Percentiles rank a stretch among this genome's conserved stretches.
Conservation (phyloP, 2,113 vertebrate genomes). For the Paraplagusia blochii region DNA sequence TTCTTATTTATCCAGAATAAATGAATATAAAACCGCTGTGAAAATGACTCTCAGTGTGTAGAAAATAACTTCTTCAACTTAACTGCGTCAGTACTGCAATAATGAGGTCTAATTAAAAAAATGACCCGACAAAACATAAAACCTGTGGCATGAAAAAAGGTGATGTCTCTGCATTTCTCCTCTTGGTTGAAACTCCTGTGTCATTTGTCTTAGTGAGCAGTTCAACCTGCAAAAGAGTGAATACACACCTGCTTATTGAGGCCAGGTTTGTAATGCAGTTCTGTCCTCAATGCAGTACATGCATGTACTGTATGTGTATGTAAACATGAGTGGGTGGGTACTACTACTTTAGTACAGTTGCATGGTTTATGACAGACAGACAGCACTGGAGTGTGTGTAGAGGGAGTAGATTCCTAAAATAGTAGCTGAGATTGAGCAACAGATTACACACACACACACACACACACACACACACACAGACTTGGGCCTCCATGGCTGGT, state of each 20-base stretch:
- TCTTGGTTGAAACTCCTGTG: too few relatives aligned
- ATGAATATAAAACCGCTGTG: too few relatives aligned
- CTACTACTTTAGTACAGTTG: too few relatives aligned
- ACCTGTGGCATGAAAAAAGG: too few relatives aligned
- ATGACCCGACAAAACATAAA: too few relatives aligned
- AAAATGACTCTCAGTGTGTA: too few relatives aligned
- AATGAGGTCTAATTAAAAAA: too few relatives aligned
- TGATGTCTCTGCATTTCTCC: neutral
- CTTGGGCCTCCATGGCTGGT: slow-evolving; percentile 38
- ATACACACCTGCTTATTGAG: slow-evolving; percentile 62
- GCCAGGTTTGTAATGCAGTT: too few relatives aligned
- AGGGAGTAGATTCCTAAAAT: slow-evolving; percentile 60
- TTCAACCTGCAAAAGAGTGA: slow-evolving; percentile 3
- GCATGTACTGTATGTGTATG: neutral
- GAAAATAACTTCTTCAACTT: too few relatives aligned
- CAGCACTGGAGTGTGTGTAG: slow-evolving; percentile 45
- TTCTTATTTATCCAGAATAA: too few relatives aligned
- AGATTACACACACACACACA: slow-evolving; percentile 44
- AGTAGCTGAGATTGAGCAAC: slow-evolving; percentile 60
- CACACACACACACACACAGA: slow-evolving; percentile 32
- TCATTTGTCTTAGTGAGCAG: too few relatives aligned
- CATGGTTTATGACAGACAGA: slow-evolving; percentile 15
- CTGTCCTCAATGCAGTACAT: neutral
- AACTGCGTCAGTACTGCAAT: too few relatives aligned
- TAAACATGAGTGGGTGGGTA: neutral